Evolutionary conservation across 1,140 invertebrate genomes (phyloP).

Genomic region (Drosophila nigromelanica): DNA sequence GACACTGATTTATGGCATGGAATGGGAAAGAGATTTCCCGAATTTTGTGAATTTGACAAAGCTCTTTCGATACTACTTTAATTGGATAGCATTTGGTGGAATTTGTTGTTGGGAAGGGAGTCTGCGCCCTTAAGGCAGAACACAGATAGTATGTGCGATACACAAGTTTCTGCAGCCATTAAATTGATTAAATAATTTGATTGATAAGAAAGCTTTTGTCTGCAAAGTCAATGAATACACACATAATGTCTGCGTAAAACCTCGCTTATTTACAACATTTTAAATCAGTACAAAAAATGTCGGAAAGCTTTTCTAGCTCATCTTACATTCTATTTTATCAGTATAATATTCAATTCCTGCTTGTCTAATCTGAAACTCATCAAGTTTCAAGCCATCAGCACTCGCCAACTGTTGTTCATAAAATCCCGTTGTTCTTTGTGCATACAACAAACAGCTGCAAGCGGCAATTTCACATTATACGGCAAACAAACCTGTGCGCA

Average conservation of each 20-base stretch:
- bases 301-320: neutral
- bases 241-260: no score
- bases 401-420: conserved; percentile 4
- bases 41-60: neutral
- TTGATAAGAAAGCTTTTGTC: no score
- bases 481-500: conserved; percentile 26
- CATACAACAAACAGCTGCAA: conserved; percentile 49
- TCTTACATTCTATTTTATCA: neutral
- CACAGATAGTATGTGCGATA: neutral
- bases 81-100: conserved; percentile 36
- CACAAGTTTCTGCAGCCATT: neutral
- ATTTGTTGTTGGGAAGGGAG: conserved; percentile 2
- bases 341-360: no score
- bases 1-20: conserved; percentile 49
- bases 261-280: no score
- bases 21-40: neutral
- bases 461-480: conserved; percentile 48
- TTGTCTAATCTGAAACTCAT: conserved; percentile 1
- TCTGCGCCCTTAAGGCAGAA: neutral
- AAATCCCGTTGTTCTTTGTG: conserved; percentile 23
- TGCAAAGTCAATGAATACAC: no score
- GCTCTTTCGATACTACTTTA: conserved; percentile 26
- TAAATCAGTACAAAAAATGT: neutral
- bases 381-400: neutral
- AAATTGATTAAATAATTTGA: neutral